Base-by-base conservation (phyloP, 2,113 vertebrate species). In the Climacteris rufus region DNA sequence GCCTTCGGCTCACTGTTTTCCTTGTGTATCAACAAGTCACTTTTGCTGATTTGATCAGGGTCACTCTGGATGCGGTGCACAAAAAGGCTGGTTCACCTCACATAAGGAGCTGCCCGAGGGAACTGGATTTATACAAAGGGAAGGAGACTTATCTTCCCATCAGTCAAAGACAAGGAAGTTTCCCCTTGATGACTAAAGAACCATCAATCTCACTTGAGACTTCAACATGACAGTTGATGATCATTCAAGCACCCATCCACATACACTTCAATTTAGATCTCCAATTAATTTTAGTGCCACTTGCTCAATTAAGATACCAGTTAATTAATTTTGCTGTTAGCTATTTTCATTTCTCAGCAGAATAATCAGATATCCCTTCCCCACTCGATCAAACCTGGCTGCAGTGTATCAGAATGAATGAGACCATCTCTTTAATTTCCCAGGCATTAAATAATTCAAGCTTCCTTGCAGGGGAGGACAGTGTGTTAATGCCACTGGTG, bases 311-410 rank as follows among this genome's bases (percentile, higher is more conserved):
- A 90, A 78, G 88, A 75, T 5, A 68, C 16, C 59, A 74, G 56
- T 53, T 91, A 90, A 90, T 90, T 87, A 77, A 72, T 90, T 89
- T 92, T 83, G 66, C 83, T 88, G 17, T 71, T 90, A 91, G 76
- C 56, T 71, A 68, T 86, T 90, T 89, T 88, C 4, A 59, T 86
- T 85, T 90, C 53, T 89, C 71, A 68, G 80, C 54, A 90, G 63
- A 71, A 80, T 86, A 49, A 89, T 92, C 50, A 56, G 47, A 49
- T 93, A 66, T 64, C 30, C 60, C 79, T 88, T 83, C 49, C 44
- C 71, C 86, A 63, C 66, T 89, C 79, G 79, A 94, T 95, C 80
- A 94, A 94, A 80, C 71, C 83, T 91, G 63, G 61, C 71, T 64
- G 63, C 57, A 72, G 49, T 79, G 45, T 70, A 63, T 71, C 71